Percentiles rank a stretch among this genome's conserved stretches.
Evolutionary conservation across 2,888 invertebrate genomes (phyloP).

Genomic region (Bruchidius siliquastri): DNA sequence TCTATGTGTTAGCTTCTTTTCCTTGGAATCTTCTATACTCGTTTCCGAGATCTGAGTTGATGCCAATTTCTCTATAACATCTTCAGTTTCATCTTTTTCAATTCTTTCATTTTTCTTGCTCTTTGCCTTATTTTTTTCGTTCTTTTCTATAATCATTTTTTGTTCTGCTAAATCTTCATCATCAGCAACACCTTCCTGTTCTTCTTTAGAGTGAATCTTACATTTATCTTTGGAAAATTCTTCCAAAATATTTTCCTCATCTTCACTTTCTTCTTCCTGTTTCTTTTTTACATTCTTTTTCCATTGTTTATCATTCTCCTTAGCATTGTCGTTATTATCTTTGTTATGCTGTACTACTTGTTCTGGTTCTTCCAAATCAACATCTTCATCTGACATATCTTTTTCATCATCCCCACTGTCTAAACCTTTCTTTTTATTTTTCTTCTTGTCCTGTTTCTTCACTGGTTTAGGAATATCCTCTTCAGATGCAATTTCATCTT

Average conservation of each 20-base stretch:
- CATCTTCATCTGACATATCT: slow-evolving; percentile 1
- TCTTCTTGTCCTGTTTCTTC: slow-evolving; percentile 12
- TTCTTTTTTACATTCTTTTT: slow-evolving; percentile 5
- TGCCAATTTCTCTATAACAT: slow-evolving; percentile 18
- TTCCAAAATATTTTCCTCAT: slow-evolving; percentile 6
- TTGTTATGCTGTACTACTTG: slow-evolving; percentile 6
- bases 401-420: slow-evolving; percentile 9
- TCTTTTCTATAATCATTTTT: slow-evolving; percentile 2
- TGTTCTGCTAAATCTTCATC: slow-evolving; percentile 6
- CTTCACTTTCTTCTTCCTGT: slow-evolving; percentile 5
- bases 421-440: slow-evolving; percentile 5
- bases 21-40: slow-evolving; percentile 34
- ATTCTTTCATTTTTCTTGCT: slow-evolving; percentile 8
- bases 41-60: slow-evolving; percentile 17
- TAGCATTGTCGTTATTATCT: slow-evolving; percentile 10
- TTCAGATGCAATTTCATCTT: slow-evolving; percentile 10
- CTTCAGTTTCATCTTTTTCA: slow-evolving; percentile 14
- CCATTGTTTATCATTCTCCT: slow-evolving; percentile 6
- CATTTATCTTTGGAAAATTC: slow-evolving; percentile 18
- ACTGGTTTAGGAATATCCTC: slow-evolving; percentile 12
- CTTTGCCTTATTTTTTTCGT: slow-evolving; percentile 5
- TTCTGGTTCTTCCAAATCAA: slow-evolving; percentile 19
- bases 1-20: slow-evolving; percentile 82
- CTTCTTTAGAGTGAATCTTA: slow-evolving; percentile 15
- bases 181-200: slow-evolving; percentile 11